Conservation (phyloP, 2,113 vertebrate genomes). For the Gallinago paraguaiae region DNA sequence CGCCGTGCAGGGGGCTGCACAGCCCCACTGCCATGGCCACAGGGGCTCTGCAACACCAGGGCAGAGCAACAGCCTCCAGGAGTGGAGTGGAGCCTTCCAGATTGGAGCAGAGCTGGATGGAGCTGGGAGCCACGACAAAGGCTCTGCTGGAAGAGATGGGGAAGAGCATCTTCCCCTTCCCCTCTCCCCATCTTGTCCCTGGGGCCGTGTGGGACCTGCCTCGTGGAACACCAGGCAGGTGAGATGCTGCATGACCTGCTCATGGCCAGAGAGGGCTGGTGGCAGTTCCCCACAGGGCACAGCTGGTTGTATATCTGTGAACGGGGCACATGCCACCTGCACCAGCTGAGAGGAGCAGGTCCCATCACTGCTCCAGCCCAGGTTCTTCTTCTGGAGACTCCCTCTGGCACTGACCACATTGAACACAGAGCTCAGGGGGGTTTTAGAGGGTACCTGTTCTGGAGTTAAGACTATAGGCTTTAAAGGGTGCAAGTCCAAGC, state of each 20-base stretch:
- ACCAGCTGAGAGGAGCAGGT: neutral
- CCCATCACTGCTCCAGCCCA: neutral
- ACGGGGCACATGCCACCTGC: fast-evolving
- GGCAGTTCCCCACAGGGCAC: neutral
- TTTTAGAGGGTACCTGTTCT: neutral
- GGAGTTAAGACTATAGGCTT: neutral
- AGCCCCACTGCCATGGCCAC: neutral
- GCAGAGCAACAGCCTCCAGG: neutral
- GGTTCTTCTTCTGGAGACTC: fast-evolving
- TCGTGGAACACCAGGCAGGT: neutral
- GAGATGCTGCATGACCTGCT: neutral
- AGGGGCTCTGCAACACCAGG: neutral
- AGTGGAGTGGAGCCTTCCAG: neutral
- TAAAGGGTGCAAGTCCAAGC: neutral
- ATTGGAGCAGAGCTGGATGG: neutral
- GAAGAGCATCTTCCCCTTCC: neutral
- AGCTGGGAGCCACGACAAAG: neutral
- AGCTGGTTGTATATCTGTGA: neutral
- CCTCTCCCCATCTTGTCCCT: neutral
- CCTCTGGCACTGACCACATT: neutral
- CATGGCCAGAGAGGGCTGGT: neutral
- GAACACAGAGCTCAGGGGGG: neutral
- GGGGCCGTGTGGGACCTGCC: neutral
- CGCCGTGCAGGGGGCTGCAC: neutral
- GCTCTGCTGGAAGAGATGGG: neutral